phyloP scores from a whole-genome alignment of 1,140 invertebrate genomes.

The Bombus terrestris region DNA sequence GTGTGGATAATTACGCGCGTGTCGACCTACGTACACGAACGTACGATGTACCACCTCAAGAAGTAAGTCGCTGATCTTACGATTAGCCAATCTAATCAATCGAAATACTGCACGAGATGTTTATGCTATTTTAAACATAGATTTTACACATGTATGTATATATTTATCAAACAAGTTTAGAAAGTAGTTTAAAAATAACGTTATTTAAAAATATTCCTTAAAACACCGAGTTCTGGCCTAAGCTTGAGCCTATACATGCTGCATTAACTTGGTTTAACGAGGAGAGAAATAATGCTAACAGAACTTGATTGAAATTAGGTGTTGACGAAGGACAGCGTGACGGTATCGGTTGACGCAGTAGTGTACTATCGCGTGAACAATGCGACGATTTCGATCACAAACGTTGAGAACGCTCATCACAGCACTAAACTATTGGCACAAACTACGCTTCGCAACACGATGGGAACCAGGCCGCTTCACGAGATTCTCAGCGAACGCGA shows the following conservation, averaged over 20 bases:
- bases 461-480: constrained; percentile 96
- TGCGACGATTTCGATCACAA: constrained; percentile 97
- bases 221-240: too few relatives aligned
- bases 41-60: constrained; percentile 97
- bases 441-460: constrained; percentile 96
- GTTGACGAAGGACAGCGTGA: constrained; percentile 96
- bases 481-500: constrained; percentile 98
- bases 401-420: constrained; percentile 98
- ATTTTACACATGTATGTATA: too few relatives aligned
- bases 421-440: constrained; percentile 94
- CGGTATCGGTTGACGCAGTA: constrained; percentile 96
- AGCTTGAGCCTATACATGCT: too few relatives aligned
- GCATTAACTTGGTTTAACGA: too few relatives aligned
- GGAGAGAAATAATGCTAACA: neutral
- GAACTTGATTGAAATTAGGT: constrained; percentile 84
- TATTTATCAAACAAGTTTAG: too few relatives aligned
- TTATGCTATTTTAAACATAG: too few relatives aligned
- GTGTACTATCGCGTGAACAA: constrained; percentile 97
- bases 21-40: constrained; percentile 95
- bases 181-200: too few relatives aligned
- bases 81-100: neutral
- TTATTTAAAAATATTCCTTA: too few relatives aligned
- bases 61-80: constrained; percentile 84
- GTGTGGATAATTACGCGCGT: constrained; percentile 95
- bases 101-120: too few relatives aligned